Evolutionary conservation across 2,888 invertebrate genomes (phyloP), one percentile per base, ranked within the genome.

Genomic region (Geotrupes spiniger): DNA sequence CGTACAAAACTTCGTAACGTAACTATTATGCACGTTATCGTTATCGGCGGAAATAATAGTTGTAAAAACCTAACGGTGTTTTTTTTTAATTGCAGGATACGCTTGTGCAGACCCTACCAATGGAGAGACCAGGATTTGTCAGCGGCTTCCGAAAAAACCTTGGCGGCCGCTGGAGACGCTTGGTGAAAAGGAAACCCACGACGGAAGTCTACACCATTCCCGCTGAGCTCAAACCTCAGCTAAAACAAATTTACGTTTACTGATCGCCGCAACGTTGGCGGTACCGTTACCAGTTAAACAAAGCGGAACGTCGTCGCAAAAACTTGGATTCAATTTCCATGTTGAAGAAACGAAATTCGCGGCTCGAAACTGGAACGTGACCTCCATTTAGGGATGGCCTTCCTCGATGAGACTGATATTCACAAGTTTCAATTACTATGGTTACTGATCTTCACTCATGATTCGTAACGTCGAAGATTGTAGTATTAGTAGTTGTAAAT

Each of bases 181-280:
- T 90, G 64, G 89, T 90, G 60, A 87, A 88, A 73, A 86, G 85
- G 81, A 90, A 90, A 78, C 84, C 88, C 57, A 83, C 84, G 69
- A 84, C 85, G 73, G 87, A 89, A 70, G 82, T 84, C 58, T 88
- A 88, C 76, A 84, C 86, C 73, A 89, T 91, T 78, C 90, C 90
- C 63, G 87, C 89, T 49, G 90, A 90, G 77, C 79, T 90, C 66
- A 87, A 88, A 73, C 89, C 89, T 62, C 90, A 91, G 77, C 81
- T 91, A 62, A 90, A 90, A 76, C 86, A 89, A 71, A 91, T 91
- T 69, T 91, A 90, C 75, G 90, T 91, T 71, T 91, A 90, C 76
- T 90, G 79, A 78, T 57, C 52, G 46, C 45, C 49, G 43, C 54
- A 42, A 41, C 28, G 42, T 21, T 21, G 21, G 21, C 21, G 21